Evolutionary conservation across 1,140 invertebrate species (phyloP).

Genomic region (Rhynchophorus ferrugineus): DNA sequence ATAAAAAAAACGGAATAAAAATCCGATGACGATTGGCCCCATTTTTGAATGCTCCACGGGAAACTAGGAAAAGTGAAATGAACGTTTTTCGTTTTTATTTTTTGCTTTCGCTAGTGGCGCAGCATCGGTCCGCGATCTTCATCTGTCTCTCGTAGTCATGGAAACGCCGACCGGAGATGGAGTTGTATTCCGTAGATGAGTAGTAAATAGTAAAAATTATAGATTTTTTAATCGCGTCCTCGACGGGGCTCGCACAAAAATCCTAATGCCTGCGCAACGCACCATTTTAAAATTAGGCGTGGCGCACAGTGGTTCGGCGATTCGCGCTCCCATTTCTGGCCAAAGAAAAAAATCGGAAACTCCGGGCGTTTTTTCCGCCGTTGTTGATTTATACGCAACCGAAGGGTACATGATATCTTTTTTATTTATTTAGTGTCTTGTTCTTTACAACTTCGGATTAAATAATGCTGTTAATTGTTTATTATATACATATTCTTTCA

Average conservation of each 20-base stretch:
- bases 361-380: neutral
- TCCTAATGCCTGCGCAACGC: constrained; percentile 29
- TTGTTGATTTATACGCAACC: too few relatives aligned
- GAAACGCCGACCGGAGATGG: constrained; percentile 21
- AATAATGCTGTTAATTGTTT: too few relatives aligned
- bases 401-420: too few relatives aligned
- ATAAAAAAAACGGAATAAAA: too few relatives aligned
- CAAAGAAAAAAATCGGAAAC: constrained; percentile 1
- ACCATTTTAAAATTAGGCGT: constrained; percentile 23
- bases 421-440: too few relatives aligned
- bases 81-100: neutral
- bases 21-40: neutral
- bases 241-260: constrained; percentile 30
- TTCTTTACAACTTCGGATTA: too few relatives aligned
- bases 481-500: too few relatives aligned
- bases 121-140: constrained; percentile 19
- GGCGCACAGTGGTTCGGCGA: constrained; percentile 19
- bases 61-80: neutral
- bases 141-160: constrained; percentile 26
- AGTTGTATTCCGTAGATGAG: constrained; percentile 31
- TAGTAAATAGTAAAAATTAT: constrained; percentile 36
- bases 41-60: neutral
- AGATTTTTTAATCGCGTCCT: constrained; percentile 34
- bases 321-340: too few relatives aligned
- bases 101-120: constrained; percentile 6